Base-by-base conservation (phyloP, 2,797 vertebrate species). In the Danio aesculapii region DNA sequence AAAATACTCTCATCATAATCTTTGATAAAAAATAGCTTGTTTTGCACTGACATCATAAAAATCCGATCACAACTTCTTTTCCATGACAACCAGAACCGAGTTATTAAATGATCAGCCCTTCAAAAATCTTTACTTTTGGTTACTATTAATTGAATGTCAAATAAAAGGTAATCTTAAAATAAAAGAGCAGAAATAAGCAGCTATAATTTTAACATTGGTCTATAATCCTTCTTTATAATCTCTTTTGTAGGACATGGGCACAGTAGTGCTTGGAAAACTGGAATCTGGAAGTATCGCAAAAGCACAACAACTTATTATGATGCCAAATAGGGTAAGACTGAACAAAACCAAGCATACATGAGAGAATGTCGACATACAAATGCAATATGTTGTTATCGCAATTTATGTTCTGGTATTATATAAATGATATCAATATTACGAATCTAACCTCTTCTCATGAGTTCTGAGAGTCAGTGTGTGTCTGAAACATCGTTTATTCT, bases 281-380 rank as follows among this genome's bases (percentile, higher is more conserved):
- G 98, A 99, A 92, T 99, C 98, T 0, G 98, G 98, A 82, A 95
- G 88, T 78, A 98, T 99, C 91, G 95, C 94, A 88, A 99, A 98
- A 97, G 97, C 97, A 89, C 97, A 98, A 82, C 97, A 98, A 91
- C 95, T 99, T 88, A 94, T 97, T 87, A 99, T 99, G 98, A 99
- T 99, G 98, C 98, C 98, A 89, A 99, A 99, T 91, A 96, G 98
- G 96, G 98, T 99, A 94, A 92, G 93, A 43, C 12, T 66, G 50
- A 30, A 17, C 30, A 19, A 12, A 47, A 16, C 61, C 30, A 55
- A n/a, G 5, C 39, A 57, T 5, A 6, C 14, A 43, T 12, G 16
- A n/a, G 14, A 17, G 49, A 12, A 41, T 70, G 4, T 21, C 16
- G 4, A 8, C 6, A 8, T 19, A 17, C n/a, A 19, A 58, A n/a